Evolutionary conservation across 2,888 invertebrate genomes (phyloP), one percentile per base, ranked within the genome.

Genomic region (Nomada ferruginata): DNA sequence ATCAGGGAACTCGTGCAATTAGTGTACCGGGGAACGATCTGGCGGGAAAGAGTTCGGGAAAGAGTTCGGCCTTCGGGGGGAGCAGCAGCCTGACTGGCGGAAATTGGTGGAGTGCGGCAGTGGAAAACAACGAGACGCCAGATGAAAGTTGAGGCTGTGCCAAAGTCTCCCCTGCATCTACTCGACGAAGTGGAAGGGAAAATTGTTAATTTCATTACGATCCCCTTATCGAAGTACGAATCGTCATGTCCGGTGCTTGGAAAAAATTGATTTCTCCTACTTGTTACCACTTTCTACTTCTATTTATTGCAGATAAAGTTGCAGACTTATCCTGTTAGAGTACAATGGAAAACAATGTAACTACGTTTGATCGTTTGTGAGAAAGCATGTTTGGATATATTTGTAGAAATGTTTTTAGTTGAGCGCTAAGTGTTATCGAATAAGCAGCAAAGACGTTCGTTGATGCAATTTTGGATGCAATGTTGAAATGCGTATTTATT

Each of bases 41-140:
- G 52, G 18, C 42, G 71, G 72, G 53, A 63, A 63, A 65, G 83
- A 79, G 68, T 60, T 65, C 42, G 71, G 72, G 53, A 63, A 63
- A 65, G 83, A 79, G 68, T 60, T 65, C n/a, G n/a, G 57, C 20
- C 10, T 65, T 55, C 5, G 50, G 47, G 3, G 15, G 9, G 4
- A 20, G 59, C 2, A 10, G 47, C n/a, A n/a, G n/a, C n/a, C 44
- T 47, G 78, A 53, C 63, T 60, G 60, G 23, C 53, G 59, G 57
- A 85, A 75, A 85, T 85, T 85, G 76, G 72, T 85, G 79, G 72
- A 71, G 64, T 60, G 85, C 52, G 59, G 61, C 72, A 47, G n/a
- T 57, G 42, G 36, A 52, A 61, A 76, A 70, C 70, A 57, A 66
- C 26, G 65, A 3, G 57, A 64, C 53, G 18, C 61, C 15, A 44